Evolutionary conservation across 2,113 vertebrate species (phyloP).

Genomic region (Atherinomorus stipes): DNA sequence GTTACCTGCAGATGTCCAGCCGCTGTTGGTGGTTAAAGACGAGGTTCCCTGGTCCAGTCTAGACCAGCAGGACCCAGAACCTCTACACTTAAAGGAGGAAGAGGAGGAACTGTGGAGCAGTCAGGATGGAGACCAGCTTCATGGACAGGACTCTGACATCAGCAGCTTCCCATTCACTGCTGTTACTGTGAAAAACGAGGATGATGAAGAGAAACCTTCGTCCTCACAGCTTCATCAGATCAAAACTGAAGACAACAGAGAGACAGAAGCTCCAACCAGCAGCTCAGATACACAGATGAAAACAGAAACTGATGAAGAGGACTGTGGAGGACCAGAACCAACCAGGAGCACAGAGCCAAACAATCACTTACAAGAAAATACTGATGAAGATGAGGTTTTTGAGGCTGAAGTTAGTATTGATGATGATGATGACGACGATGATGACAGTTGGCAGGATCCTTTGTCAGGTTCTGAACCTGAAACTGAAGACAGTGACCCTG

Average conservation of each 20-base stretch:
- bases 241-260: conserved; percentile 9
- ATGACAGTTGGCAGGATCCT: neutral
- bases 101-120: no score
- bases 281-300: conserved; percentile 12
- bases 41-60: no score
- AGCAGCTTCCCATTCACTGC: no score
- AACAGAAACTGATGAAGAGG: neutral
- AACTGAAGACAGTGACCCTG: neutral
- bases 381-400: neutral
- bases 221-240: conserved; percentile 12
- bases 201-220: conserved; percentile 11
- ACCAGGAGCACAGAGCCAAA: neutral
- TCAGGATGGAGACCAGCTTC: no score
- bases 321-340: conserved; percentile 4
- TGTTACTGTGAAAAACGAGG: conserved; percentile 7
- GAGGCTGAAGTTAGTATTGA: conserved; percentile 8
- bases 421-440: no score
- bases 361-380: neutral
- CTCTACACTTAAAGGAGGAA: no score
- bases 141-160: no score
- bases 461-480: neutral
- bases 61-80: no score
- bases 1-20: no score
- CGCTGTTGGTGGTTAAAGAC: no score
- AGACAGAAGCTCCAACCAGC: neutral